Conservation (phyloP, 2,797 vertebrate genomes). For the Dicrostonyx torquatus region DNA sequence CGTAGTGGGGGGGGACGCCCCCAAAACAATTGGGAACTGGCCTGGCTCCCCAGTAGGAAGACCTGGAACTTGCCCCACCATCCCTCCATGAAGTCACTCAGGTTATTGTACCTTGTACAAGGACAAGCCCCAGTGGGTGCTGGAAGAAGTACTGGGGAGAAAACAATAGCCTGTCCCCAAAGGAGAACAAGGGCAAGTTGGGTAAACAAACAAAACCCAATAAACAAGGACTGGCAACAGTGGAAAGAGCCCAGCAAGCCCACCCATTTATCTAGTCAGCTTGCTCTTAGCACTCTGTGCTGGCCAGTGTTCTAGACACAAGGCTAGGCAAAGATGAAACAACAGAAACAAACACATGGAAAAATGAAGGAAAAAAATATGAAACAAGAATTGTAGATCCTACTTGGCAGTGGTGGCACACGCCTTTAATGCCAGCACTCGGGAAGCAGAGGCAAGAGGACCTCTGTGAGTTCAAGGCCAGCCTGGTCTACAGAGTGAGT, state of each 20-base stretch:
- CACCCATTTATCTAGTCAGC: not conserved
- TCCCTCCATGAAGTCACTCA: not conserved
- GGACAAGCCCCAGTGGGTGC: not conserved
- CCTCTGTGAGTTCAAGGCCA: not conserved
- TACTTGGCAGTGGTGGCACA: rapidly evolving
- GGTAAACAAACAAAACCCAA: not conserved
- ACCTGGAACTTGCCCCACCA: not conserved
- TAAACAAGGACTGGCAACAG: not conserved
- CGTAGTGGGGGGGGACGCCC: too few relatives aligned
- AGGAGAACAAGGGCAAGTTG: not conserved
- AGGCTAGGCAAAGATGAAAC: not conserved
- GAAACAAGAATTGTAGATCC: not conserved
- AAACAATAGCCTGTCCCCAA: not conserved
- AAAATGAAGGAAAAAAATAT: not conserved
- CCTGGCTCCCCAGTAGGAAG: not conserved
- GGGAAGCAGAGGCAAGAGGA: not conserved
- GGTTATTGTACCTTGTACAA: not conserved
- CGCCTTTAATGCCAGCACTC: not conserved
- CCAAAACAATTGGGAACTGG: not conserved
- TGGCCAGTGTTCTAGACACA: not conserved
- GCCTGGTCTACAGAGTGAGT: not conserved
- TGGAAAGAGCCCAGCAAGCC: not conserved
- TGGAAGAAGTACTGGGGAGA: not conserved
- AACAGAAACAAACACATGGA: not conserved
- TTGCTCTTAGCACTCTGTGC: not conserved